Conservation (phyloP, 1,140 invertebrate genomes). For the Drosophila pseudoananassae region DNA sequence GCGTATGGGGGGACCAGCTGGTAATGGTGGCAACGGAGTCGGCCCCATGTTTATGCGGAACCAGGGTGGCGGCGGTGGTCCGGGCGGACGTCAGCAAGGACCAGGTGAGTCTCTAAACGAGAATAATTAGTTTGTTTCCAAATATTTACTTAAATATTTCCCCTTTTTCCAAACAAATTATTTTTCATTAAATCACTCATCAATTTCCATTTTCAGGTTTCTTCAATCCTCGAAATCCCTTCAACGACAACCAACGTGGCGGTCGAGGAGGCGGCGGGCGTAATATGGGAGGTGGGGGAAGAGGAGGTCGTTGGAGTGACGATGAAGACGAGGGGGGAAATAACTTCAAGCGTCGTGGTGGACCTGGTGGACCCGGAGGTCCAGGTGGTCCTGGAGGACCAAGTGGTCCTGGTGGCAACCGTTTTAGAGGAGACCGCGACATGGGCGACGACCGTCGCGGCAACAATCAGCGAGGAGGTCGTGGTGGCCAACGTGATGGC, state of each 20-base stretch:
- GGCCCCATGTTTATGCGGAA: constrained; percentile 72
- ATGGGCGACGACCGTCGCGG: constrained; percentile 54
- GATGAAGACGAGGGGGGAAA: constrained; percentile 72
- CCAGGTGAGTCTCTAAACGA: constrained; percentile 48
- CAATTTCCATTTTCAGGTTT: constrained; percentile 53
- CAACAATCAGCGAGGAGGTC: constrained; percentile 67
- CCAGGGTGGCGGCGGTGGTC: constrained; percentile 48
- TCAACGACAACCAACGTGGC: constrained; percentile 83
- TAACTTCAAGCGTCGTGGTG: constrained; percentile 74
- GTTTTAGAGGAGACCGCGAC: constrained; percentile 66
- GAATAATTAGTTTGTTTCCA: background rate
- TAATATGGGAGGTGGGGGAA: constrained; percentile 66
- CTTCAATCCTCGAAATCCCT: constrained; percentile 83
- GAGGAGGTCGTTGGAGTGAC: constrained; percentile 72
- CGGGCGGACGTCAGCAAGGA: constrained; percentile 64
- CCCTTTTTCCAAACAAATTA: background rate
- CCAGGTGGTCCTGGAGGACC: constrained; percentile 8
- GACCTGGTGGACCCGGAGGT: constrained; percentile 40
- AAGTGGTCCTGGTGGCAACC: constrained; percentile 36
- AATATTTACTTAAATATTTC: background rate
- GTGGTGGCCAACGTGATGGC: constrained; percentile 71
- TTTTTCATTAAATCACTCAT: background rate
- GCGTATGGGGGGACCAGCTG: constrained; percentile 67
- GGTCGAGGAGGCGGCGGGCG: constrained; percentile 79
- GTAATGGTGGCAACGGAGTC: constrained; percentile 52